These are phyloP conservation scores for Hyla sarda DNA, from an alignment of 2,113 vertebrate species.

Conservation along the genomic window DNA sequence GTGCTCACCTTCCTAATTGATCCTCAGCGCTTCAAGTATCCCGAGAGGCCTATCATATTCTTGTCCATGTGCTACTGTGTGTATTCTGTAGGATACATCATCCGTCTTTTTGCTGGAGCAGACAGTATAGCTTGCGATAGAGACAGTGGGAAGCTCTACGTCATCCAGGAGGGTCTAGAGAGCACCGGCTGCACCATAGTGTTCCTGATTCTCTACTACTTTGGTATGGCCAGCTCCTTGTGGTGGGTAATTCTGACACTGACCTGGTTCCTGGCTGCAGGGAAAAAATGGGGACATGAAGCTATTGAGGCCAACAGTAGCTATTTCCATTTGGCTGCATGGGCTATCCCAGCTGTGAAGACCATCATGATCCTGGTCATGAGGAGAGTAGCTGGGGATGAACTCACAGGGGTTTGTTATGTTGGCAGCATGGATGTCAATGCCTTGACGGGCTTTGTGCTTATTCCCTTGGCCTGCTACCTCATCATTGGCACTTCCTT, in stretches of 20 bases:
- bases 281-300: conserved; percentile 98
- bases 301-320: conserved; percentile 97
- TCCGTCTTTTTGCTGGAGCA: conserved; percentile 91
- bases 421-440: conserved; percentile 96
- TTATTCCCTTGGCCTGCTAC: conserved; percentile 92
- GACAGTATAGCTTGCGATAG: conserved; percentile 93
- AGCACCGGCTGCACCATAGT: conserved; percentile 97
- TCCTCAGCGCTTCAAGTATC: conserved; percentile 93
- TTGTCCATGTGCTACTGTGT: conserved; percentile 98
- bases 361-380: conserved; percentile 95
- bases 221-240: conserved; percentile 96
- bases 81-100: conserved; percentile 93
- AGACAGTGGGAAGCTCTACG: conserved; percentile 92
- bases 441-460: conserved; percentile 91
- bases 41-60: conserved; percentile 96
- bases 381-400: conserved; percentile 94
- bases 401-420: conserved; percentile 94
- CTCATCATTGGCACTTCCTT: conserved; percentile 94
- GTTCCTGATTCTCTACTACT: conserved; percentile 96
- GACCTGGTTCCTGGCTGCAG: conserved; percentile 95
- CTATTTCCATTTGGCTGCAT: conserved; percentile 96
- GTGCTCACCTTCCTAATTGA: conserved; percentile 96
- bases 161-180: conserved; percentile 97
- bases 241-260: conserved; percentile 98
- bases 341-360: conserved; percentile 94